Evolutionary conservation across 2,113 vertebrate species (phyloP).

Genomic region (Thryonomys swinderianus): DNA sequence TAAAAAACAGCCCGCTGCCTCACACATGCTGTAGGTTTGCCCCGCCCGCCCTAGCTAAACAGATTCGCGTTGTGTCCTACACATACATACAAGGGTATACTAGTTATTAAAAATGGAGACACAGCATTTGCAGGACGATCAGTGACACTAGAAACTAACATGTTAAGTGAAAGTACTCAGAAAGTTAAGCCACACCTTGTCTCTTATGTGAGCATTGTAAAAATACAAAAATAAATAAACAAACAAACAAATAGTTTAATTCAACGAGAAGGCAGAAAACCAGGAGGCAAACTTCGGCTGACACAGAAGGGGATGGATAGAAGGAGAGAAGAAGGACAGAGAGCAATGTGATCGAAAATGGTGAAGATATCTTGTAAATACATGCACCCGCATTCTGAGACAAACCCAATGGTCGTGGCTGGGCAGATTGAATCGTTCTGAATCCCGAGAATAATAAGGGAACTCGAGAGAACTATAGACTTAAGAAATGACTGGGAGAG

Average conservation of each 20-base stretch:
- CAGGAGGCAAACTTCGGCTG: neutral
- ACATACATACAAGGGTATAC: neutral
- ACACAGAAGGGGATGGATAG: neutral
- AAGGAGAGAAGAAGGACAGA: neutral
- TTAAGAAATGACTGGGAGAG: neutral
- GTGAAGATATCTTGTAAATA: neutral
- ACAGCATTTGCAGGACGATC: neutral
- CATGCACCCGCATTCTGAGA: neutral
- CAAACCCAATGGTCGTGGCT: neutral
- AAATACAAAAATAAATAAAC: neutral
- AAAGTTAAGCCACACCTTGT: neutral
- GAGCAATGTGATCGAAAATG: neutral
- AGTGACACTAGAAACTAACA: neutral
- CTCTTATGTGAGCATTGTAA: neutral
- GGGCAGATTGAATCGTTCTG: neutral
- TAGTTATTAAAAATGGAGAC: neutral
- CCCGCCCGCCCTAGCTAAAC: neutral
- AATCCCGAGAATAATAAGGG: neutral
- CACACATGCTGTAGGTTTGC: neutral
- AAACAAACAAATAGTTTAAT: neutral
- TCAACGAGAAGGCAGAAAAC: neutral
- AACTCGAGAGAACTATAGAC: neutral
- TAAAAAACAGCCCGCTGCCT: neutral
- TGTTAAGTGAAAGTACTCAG: neutral
- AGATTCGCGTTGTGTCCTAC: too few species aligned